These are phyloP conservation scores for Sialis fuliginosa DNA, from an alignment of 2,888 invertebrate species.

Conservation along the genomic window DNA sequence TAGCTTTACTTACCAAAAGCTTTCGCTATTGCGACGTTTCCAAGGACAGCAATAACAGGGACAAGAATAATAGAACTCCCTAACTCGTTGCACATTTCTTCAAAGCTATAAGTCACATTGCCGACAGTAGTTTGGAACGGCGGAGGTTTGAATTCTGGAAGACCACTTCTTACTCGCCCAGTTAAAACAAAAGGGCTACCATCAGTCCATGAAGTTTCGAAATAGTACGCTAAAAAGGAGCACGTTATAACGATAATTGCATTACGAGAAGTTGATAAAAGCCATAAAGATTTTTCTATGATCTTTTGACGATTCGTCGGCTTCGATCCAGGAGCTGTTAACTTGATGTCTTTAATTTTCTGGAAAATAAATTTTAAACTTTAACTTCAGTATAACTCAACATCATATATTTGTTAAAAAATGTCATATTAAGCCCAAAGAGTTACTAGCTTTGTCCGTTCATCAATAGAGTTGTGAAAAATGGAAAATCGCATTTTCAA, in stretches of 20 bases:
- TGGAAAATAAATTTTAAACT: slow-evolving; percentile 22
- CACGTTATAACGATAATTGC: slow-evolving; percentile 64
- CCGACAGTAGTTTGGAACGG: slow-evolving; percentile 47
- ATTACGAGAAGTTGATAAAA: slow-evolving; percentile 66
- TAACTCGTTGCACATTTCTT: slow-evolving; percentile 59
- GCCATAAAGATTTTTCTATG: slow-evolving; percentile 47
- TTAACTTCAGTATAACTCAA: too few species aligned
- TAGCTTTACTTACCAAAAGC: slow-evolving; percentile 55
- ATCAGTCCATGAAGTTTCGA: slow-evolving; percentile 27
- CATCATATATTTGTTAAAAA: too few species aligned
- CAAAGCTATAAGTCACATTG: slow-evolving; percentile 38
- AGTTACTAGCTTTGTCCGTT: too few species aligned
- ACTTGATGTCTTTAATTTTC: slow-evolving; percentile 55
- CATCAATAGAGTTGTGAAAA: too few species aligned
- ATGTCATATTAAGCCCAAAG: too few species aligned
- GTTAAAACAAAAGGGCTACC: slow-evolving; percentile 54
- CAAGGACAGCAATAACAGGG: slow-evolving; percentile 78
- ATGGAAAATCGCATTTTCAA: too few species aligned
- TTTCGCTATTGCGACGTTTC: slow-evolving; percentile 90
- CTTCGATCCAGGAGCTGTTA: slow-evolving; percentile 23
- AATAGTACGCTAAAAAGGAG: slow-evolving; percentile 45
- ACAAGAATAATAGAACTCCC: slow-evolving; percentile 74
- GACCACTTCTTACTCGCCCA: slow-evolving; percentile 54
- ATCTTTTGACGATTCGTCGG: slow-evolving; percentile 23
- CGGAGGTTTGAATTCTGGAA: slow-evolving; percentile 49